Base-by-base conservation (phyloP, 37 sponge, comb jelly and placozoan genomes). In the Aphrocallistes beatrix region DNA sequence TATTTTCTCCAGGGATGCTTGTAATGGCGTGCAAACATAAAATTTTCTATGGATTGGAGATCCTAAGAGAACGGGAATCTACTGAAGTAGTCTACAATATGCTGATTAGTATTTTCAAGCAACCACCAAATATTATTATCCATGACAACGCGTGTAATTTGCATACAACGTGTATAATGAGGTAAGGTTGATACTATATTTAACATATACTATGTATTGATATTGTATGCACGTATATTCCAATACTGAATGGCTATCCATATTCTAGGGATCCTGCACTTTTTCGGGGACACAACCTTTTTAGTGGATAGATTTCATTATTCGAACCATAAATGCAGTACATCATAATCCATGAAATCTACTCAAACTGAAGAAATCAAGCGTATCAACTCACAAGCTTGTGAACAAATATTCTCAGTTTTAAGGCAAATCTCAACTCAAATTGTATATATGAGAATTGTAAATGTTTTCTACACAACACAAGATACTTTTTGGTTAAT, bases 331-430 rank as follows among this genome's bases (percentile, higher is more conserved):
- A 32, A 28, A 21, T 60, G 75, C 75, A 60, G 3, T 60, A 19
- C 75, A 60, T 21, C 75, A 32, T 60, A 60, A 25, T 60, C 75
- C 34, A 32, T 60, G 75, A 60, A 60, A 28, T 60, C 75, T 25
- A 28, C n/a, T 21, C 25, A 60, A 28, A 60, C 32, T 60, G 32
- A 60, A 25, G 75, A 60, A 60, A 6, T 60, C 17, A 21, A 32
- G 75, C 25, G 75, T 6, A 60, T 60, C 25, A 60, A 60, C 75
- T 60, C 75, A 32, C 75, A 60, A 60, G 75, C n/a, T 60, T 60
- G 75, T 28, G 75, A 60, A 28, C 75, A 60, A 30, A 32, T 60
- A 1, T 60, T 60, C 75, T 60, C 75, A 32, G 34, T 28, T 32
- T 30, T 60, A 60, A 60, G 75, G 75, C 10, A 30, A 60, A 60